Base-by-base conservation (phyloP, 2,888 invertebrate genomes). In the Zhuqinia jingwanae region DNA sequence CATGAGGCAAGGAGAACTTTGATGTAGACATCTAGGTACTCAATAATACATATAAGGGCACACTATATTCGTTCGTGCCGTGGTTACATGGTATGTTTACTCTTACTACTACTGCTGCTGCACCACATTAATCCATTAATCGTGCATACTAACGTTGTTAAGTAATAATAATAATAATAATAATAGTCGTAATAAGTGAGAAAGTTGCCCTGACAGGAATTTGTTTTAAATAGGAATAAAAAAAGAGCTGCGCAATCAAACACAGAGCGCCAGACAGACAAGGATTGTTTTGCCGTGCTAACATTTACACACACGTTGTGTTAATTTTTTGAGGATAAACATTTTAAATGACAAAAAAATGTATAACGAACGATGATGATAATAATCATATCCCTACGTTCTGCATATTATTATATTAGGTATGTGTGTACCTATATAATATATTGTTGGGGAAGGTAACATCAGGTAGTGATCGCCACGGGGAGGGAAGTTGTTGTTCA, bases 1-100 rank as follows among this genome's bases (percentile, higher is more conserved):
- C 65, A 68, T 68, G 65, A 68, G 17, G 36, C n/a, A 53, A 60
- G 60, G 60, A 60, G 60, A 60, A 27, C 36, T 36, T 3, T 36
- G 8, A 8, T 36, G 36, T 36, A 36, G 36, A 36, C 36, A 36
- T 50, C 50, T 50, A 50, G 50, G n/a, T n/a, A 53, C 17, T 6
- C 53, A 53, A n/a, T 50, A 10, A 50, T 17, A 53, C 53, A 53
- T 53, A 53, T n/a, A 53, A 53, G 53, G 53, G 17, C n/a, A 53
- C 15, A 17, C n/a, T 47, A 15, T 47, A 47, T 47, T 47, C n/a
- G 47, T 47, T 47, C 47, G 47, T 47, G 47, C 47, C 47, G 47
- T n/a, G n/a, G n/a, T n/a, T 8, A 36, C 36, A 17, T 17, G 5
- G 53, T n/a, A 53, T 53, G 5, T n/a, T 17, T 17, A 2, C 3